Conservation (phyloP, 2,888 invertebrate genomes). For the Orthosia incerta region DNA sequence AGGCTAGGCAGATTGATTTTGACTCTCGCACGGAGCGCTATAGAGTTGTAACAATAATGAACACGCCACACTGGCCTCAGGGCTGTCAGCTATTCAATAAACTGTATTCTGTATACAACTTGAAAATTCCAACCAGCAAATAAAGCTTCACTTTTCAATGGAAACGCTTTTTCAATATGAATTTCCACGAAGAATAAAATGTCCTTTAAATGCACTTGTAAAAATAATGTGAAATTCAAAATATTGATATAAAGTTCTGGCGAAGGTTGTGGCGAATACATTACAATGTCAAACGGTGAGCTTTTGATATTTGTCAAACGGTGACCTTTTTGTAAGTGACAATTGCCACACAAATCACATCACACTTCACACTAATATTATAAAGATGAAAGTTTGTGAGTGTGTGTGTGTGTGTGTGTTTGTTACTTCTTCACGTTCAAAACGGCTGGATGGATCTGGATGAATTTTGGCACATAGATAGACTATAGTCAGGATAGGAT, state of each 20-base stretch:
- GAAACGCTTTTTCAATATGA: constrained; percentile 2
- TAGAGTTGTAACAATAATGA: constrained; percentile 56
- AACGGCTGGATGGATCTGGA: no score
- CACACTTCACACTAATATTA: no score
- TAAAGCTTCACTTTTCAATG: constrained; percentile 27
- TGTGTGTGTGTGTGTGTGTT: no score
- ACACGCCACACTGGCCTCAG: constrained; percentile 37
- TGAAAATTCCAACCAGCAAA: constrained; percentile 24
- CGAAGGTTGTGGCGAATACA: neutral
- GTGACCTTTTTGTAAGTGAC: neutral
- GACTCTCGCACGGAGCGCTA: constrained; percentile 20
- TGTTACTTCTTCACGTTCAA: no score
- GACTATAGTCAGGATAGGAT: no score
- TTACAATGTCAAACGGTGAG: neutral
- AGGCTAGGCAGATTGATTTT: no score
- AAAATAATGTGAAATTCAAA: constrained; percentile 5
- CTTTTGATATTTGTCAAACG: neutral
- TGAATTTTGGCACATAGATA: no score
- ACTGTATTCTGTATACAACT: constrained; percentile 35
- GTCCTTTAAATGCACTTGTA: constrained; percentile 21
- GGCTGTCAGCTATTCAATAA: constrained; percentile 48
- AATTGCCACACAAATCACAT: no score
- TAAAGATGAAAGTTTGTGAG: no score
- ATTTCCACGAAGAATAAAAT: constrained; percentile 6
- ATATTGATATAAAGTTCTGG: neutral